phyloP scores from a whole-genome alignment of 2,797 vertebrate species.

The Okamejei kenojei region DNA sequence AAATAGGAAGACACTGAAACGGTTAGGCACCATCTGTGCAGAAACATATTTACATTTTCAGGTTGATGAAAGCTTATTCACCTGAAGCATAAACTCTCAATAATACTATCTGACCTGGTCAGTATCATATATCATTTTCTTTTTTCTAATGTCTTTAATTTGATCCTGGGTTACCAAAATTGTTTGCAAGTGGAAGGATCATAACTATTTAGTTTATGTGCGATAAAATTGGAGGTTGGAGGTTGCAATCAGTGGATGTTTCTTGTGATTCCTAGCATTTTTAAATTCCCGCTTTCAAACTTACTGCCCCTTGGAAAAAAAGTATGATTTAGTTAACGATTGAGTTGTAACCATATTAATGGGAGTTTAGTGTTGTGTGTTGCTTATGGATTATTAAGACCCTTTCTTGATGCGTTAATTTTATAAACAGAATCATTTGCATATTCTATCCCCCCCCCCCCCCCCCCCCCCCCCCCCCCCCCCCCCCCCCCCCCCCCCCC shows the following conservation, averaged over 20 bases:
- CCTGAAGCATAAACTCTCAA: no score
- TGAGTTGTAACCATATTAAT: not conserved
- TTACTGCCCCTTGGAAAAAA: not conserved
- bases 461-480: no score
- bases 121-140: no score
- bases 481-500: no score
- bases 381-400: not conserved
- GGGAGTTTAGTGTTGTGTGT: not conserved
- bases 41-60: no score
- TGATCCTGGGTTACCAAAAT: not conserved
- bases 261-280: not conserved
- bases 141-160: no score
- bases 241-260: slow-evolving; percentile 6
- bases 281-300: not conserved
- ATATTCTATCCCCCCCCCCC: no score
- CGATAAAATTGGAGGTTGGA: not conserved
- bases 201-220: not conserved
- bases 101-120: not conserved
- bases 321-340: not conserved
- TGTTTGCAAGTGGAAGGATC: not conserved
- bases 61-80: no score
- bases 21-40: no score
- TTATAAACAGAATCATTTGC: not conserved
- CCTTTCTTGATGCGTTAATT: not conserved
- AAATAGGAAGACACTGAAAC: no score